Conservation (phyloP, 2,113 vertebrate genomes). For the Leptobrachium ailaonicum region DNA sequence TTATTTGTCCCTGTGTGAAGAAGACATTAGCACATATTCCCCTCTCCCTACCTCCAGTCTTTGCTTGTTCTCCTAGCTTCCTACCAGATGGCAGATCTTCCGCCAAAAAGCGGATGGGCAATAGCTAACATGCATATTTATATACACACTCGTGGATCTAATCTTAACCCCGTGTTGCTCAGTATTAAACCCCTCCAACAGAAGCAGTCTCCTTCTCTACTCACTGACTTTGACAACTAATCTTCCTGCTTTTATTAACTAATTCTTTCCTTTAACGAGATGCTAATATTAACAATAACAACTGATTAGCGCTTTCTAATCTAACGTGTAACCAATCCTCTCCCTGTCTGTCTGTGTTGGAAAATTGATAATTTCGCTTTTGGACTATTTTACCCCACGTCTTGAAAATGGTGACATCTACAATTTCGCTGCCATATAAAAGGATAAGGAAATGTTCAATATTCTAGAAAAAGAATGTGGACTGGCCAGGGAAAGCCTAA, state of each 20-base stretch:
- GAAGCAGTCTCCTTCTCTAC: constrained; percentile 46
- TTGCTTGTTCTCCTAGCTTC: constrained; percentile 12
- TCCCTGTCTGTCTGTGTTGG: background rate
- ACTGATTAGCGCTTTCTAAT: constrained; percentile 62
- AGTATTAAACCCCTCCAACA: constrained; percentile 39
- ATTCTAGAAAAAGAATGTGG: too few relatives aligned
- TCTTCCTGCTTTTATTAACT: constrained; percentile 73
- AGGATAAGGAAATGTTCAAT: too few relatives aligned
- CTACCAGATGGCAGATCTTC: constrained; percentile 68
- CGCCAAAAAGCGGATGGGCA: constrained; percentile 52
- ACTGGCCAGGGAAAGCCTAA: too few relatives aligned
- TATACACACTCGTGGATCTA: constrained; percentile 52
- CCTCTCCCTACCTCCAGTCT: constrained; percentile 33
- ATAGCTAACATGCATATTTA: constrained; percentile 54
- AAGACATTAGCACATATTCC: constrained; percentile 1
- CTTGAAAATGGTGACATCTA: constrained; percentile 59
- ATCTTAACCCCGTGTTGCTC: constrained; percentile 56
- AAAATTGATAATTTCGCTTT: background rate
- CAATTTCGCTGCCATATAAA: background rate
- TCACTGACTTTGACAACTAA: constrained; percentile 55
- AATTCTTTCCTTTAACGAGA: constrained; percentile 62
- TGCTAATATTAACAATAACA: constrained; percentile 71
- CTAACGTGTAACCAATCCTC: constrained; percentile 1
- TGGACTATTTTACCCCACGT: constrained; percentile 57
- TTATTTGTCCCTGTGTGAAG: background rate